A percentile compares a stretch with the other conserved stretches of the same genome.
These are phyloP conservation scores for Cinclus cinclus DNA, from an alignment of 2,113 vertebrate genomes.

Conservation along the genomic window DNA sequence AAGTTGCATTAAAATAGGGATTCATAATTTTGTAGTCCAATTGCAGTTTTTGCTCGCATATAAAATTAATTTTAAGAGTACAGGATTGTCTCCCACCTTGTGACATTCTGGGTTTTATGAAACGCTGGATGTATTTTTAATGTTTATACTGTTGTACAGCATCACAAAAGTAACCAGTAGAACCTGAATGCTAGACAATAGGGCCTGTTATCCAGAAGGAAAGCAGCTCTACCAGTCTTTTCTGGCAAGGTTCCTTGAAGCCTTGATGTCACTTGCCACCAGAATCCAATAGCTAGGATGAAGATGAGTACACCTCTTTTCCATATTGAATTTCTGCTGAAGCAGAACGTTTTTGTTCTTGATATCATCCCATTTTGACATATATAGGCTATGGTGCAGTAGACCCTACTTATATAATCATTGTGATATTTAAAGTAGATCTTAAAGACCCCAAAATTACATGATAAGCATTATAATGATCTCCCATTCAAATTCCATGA, in stretches of 20 bases:
- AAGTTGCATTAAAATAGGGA: not conserved
- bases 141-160: not conserved
- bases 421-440: not conserved
- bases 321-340: not conserved
- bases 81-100: not conserved
- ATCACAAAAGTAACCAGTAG: not conserved
- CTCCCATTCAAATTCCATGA: not conserved
- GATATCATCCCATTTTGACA: not conserved
- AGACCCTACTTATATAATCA: not conserved
- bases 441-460: not conserved
- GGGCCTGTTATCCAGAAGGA: not conserved
- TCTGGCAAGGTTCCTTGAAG: not conserved
- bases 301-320: not conserved
- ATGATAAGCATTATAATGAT: not conserved
- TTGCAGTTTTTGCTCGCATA: not conserved
- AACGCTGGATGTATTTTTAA: not conserved
- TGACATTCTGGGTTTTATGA: not conserved
- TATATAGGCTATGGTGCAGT: not conserved
- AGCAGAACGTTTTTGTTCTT: not conserved
- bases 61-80: not conserved
- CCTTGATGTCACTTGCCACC: not conserved
- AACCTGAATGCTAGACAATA: not conserved
- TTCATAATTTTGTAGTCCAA: not conserved
- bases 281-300: not conserved
- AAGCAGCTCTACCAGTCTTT: not conserved